Conservation (phyloP, 1,140 invertebrate species). For the Apis cerana region DNA sequence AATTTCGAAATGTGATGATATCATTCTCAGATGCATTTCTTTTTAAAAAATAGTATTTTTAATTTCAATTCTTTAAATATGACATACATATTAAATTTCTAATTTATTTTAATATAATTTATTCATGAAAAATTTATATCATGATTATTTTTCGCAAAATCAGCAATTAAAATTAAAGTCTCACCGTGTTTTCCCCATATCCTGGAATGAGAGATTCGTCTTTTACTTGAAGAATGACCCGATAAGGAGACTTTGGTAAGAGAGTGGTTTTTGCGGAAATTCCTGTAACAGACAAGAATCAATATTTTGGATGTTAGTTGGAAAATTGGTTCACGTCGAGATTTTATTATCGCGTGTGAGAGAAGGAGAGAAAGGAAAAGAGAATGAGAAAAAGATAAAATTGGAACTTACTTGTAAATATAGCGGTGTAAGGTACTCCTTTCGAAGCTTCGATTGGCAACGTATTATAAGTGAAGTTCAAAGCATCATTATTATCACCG, state of each 20-base stretch:
- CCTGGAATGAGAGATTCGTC: slow-evolving; percentile 74
- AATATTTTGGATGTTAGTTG: too few relatives aligned
- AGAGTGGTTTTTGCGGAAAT: slow-evolving; percentile 73
- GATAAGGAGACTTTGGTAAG: slow-evolving; percentile 78
- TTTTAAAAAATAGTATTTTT: too few relatives aligned
- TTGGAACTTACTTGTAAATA: slow-evolving; percentile 71
- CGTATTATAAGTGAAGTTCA: slow-evolving; percentile 72
- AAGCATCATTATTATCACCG: slow-evolving; percentile 70
- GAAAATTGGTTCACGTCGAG: too few relatives aligned
- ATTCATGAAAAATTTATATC: too few relatives aligned
- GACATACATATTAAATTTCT: too few relatives aligned
- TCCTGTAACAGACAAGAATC: slow-evolving; percentile 55
- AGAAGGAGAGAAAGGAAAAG: too few relatives aligned
- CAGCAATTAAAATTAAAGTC: neutral
- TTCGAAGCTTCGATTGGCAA: slow-evolving; percentile 68
- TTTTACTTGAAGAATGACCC: slow-evolving; percentile 75
- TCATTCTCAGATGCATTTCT: too few relatives aligned
- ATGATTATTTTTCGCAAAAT: too few relatives aligned
- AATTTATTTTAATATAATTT: too few relatives aligned
- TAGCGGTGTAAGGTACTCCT: slow-evolving; percentile 68
- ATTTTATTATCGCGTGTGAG: too few relatives aligned
- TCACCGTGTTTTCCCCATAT: slow-evolving; percentile 74
- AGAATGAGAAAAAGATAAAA: neutral
- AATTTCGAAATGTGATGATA: too few relatives aligned
- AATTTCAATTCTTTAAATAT: too few relatives aligned